phyloP scores from a whole-genome alignment of 2,113 vertebrate genomes.

The Bucco capensis region DNA sequence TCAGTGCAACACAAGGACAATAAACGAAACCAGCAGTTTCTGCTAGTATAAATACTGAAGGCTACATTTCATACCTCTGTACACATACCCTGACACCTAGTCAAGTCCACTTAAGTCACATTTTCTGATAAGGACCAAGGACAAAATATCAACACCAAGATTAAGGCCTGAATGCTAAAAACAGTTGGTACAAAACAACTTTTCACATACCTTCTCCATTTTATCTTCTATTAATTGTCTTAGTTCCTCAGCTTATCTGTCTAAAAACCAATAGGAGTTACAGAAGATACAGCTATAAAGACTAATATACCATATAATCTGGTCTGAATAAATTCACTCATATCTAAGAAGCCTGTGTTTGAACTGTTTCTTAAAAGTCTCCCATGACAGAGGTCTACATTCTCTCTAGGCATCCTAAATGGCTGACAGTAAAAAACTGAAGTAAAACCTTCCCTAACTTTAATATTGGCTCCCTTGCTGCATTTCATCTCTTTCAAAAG shows the following conservation, averaged over 20 bases:
- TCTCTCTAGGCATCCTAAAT: background rate
- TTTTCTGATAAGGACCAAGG: background rate
- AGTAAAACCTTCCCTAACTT: background rate
- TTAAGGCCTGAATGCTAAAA: background rate
- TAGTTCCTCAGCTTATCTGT: background rate
- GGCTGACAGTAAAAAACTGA: background rate
- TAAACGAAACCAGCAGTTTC: background rate
- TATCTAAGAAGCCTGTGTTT: background rate
- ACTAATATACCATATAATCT: background rate
- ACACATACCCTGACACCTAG: no score
- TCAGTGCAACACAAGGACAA: background rate
- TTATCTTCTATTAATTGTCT: background rate
- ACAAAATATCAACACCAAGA: background rate
- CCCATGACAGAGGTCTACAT: background rate
- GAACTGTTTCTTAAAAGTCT: background rate
- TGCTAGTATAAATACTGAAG: no score
- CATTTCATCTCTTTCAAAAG: background rate
- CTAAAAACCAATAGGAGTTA: background rate
- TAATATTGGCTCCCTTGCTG: background rate
- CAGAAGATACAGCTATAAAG: background rate
- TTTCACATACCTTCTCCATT: background rate
- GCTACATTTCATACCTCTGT: no score
- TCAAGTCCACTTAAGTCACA: no score
- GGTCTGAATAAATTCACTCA: background rate
- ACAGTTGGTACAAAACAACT: background rate